phyloP scores from a whole-genome alignment of 2,888 invertebrate genomes.

The Campopleginae sp. region DNA sequence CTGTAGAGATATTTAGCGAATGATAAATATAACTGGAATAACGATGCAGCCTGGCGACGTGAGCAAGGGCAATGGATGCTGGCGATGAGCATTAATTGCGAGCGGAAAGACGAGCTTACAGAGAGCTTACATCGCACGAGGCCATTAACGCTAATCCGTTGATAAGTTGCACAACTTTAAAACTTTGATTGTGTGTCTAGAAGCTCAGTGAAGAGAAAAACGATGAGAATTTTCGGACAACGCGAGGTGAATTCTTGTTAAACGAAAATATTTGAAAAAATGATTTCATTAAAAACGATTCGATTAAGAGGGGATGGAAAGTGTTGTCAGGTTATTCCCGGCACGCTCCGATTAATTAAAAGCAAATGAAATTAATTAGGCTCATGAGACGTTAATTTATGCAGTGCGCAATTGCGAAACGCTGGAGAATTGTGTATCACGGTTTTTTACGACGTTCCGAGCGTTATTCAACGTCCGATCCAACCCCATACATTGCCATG shows the following conservation, averaged over 20 bases:
- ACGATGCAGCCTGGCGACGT: neutral
- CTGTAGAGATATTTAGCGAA: neutral
- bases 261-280: neutral
- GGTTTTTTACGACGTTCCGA: neutral
- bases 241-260: neutral
- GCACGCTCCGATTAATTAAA: neutral
- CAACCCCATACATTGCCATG: neutral
- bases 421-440: neutral
- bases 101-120: conserved; percentile 68
- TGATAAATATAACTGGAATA: neutral
- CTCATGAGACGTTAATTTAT: neutral
- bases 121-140: conserved; percentile 69
- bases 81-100: conserved; percentile 39
- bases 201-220: neutral
- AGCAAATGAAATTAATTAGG: neutral
- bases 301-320: neutral
- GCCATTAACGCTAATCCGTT: conserved; percentile 74
- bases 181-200: neutral
- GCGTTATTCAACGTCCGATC: conserved; percentile 20
- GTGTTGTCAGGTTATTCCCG: neutral
- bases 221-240: neutral
- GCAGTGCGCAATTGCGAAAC: neutral
- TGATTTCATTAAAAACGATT: neutral
- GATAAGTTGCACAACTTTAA: neutral
- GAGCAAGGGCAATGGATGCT: neutral